Evolutionary conservation across 2,797 vertebrate species (phyloP).

Genomic region (Poeciliopsis paucimaculata): DNA sequence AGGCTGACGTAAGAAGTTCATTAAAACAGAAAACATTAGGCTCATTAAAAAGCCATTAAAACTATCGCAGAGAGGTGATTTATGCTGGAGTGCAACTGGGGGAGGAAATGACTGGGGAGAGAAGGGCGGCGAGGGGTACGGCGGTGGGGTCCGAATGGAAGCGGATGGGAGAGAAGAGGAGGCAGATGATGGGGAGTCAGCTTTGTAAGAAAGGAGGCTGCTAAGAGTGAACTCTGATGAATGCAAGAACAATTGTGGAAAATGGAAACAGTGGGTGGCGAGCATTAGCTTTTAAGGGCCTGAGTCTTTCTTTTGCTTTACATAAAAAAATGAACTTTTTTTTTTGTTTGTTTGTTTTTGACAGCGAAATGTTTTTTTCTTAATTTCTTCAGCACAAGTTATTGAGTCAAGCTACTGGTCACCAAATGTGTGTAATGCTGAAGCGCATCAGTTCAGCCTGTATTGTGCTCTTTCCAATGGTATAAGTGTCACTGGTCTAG

Average conservation of each 20-base stretch:
- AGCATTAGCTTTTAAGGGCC: conserved; percentile 49
- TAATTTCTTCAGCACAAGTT: conserved; percentile 62
- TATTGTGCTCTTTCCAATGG: too few species aligned
- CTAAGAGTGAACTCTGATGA: conserved; percentile 52
- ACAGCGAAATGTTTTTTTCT: conserved; percentile 18
- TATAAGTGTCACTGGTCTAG: too few species aligned
- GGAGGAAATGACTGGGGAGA: conserved; percentile 74
- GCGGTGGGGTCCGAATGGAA: conserved; percentile 59
- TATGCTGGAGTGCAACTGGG: conserved; percentile 81
- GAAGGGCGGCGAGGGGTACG: conserved; percentile 11
- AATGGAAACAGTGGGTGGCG: conserved; percentile 45
- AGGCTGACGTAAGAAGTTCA: conserved; percentile 93
- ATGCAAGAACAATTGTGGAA: conserved; percentile 33
- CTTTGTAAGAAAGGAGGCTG: conserved; percentile 53
- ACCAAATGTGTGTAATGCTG: conserved; percentile 67
- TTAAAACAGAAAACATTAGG: conserved; percentile 95
- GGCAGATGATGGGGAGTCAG: conserved; percentile 54
- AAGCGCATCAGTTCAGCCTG: conserved; percentile 65
- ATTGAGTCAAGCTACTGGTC: conserved; percentile 57
- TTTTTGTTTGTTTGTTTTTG: background rate
- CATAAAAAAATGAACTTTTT: background rate
- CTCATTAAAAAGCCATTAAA: conserved; percentile 98
- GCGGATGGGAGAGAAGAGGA: conserved; percentile 51
- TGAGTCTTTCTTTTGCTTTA: conserved; percentile 21
- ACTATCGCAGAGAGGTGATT: conserved; percentile 88